Percentiles rank a stretch among this genome's conserved stretches.
Conservation (phyloP, 2,113 vertebrate genomes). For the Takifugu flavidus region DNA sequence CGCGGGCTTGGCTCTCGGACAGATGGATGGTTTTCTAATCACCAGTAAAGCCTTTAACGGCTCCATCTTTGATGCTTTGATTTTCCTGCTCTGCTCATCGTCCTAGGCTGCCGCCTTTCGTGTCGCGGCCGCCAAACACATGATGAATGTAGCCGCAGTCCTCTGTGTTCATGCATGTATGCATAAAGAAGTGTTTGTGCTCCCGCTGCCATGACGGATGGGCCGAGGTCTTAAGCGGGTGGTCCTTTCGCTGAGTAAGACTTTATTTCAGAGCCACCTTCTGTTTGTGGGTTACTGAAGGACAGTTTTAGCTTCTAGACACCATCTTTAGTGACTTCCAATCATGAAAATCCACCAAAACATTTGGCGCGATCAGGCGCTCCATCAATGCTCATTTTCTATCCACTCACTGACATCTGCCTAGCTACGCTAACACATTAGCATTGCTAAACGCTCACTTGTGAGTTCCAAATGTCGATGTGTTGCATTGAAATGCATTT, state of each 20-base stretch:
- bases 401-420: too few relatives aligned
- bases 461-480: too few relatives aligned
- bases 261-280: conserved; percentile 41
- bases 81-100: conserved; percentile 16
- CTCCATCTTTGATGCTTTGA: conserved; percentile 34
- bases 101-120: conserved; percentile 18
- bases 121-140: conserved; percentile 19
- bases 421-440: too few relatives aligned
- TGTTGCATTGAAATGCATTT: too few relatives aligned
- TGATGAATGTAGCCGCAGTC: conserved; percentile 49
- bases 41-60: conserved; percentile 19
- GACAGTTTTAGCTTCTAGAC: not conserved
- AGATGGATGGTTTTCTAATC: conserved; percentile 27
- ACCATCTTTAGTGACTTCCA: not conserved
- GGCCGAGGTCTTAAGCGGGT: conserved; percentile 50
- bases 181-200: conserved; percentile 35
- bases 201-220: conserved; percentile 58
- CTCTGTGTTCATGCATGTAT: conserved; percentile 48
- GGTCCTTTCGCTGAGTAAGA: conserved; percentile 40
- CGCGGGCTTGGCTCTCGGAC: conserved; percentile 8
- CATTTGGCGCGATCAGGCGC: not conserved
- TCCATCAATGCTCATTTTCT: too few relatives aligned
- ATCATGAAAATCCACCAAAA: too few relatives aligned
- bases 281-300: not conserved
- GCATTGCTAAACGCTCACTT: too few relatives aligned